Conservation (phyloP, 92 coral and sea anemone genomes). For the Epizoanthus fatuus region DNA sequence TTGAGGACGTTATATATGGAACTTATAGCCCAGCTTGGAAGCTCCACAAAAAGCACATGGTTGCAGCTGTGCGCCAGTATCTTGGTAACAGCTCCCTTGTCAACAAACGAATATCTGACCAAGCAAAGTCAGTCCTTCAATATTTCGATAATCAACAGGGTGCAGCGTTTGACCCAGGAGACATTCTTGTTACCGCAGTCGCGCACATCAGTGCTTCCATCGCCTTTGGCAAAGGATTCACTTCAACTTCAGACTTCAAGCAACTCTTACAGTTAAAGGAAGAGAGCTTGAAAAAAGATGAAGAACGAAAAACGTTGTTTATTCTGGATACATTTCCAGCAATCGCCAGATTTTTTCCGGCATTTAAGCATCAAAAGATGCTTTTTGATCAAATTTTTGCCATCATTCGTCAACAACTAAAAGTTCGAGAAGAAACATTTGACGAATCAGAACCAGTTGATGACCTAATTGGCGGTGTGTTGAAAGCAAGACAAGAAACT, state of each 20-base stretch:
- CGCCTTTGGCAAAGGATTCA: slow-evolving; percentile 57
- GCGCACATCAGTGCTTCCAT: slow-evolving; percentile 58
- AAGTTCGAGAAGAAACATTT: slow-evolving; percentile 29
- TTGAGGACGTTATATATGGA: too few relatives aligned
- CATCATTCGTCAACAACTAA: slow-evolving; percentile 34
- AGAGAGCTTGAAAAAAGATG: neutral
- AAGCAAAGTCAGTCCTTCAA: slow-evolving; percentile 41
- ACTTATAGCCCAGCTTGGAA: too few relatives aligned
- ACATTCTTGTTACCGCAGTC: slow-evolving; percentile 30
- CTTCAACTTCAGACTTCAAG: slow-evolving; percentile 32
- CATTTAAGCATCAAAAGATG: slow-evolving; percentile 17
- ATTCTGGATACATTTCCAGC: slow-evolving; percentile 16
- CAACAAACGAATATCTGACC: slow-evolving; percentile 43
- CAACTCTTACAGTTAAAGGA: slow-evolving; percentile 7
- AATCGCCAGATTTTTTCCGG: slow-evolving; percentile 3
- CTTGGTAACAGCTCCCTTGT: slow-evolving; percentile 51
- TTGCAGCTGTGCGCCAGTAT: slow-evolving; percentile 64
- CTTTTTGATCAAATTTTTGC: neutral
- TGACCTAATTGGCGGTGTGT: slow-evolving; percentile 42
- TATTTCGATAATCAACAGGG: slow-evolving; percentile 48
- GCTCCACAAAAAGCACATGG: slow-evolving; percentile 36
- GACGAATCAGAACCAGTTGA: slow-evolving; percentile 42
- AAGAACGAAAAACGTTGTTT: slow-evolving; percentile 7
- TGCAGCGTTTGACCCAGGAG: slow-evolving; percentile 58
- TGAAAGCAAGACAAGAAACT: slow-evolving; percentile 18